Percentiles rank a stretch among this genome's conserved stretches.
Evolutionary conservation across 2,888 invertebrate species (phyloP).

Genomic region (Mythimna impura): DNA sequence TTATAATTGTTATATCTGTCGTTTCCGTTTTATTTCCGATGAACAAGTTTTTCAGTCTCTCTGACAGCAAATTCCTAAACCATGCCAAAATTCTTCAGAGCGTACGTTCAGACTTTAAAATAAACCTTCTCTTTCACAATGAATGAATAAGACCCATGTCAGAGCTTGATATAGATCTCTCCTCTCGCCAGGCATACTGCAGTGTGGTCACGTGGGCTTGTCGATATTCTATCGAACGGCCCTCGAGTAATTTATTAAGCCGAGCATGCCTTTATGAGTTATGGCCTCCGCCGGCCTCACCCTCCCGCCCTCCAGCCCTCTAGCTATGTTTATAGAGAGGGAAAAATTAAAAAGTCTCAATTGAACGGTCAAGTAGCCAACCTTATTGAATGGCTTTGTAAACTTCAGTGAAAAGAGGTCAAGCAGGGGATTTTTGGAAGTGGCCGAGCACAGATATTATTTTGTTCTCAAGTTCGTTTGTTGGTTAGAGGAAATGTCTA

Average conservation of each 20-base stretch:
- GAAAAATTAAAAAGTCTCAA: slow-evolving; percentile 64
- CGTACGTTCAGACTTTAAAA: neutral
- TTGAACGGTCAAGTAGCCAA: slow-evolving; percentile 42
- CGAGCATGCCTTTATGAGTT: slow-evolving; percentile 72
- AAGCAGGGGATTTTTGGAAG: neutral
- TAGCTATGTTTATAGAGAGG: slow-evolving; percentile 63
- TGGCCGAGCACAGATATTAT: neutral
- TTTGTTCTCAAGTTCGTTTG: neutral
- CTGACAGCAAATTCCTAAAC: neutral
- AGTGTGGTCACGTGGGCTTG: slow-evolving; percentile 72
- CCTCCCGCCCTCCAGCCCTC: slow-evolving; percentile 51
- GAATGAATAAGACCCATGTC: slow-evolving; percentile 34
- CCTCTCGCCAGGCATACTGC: slow-evolving; percentile 21
- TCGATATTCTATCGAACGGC: slow-evolving; percentile 77
- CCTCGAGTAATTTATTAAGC: slow-evolving; percentile 74
- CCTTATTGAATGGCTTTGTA: slow-evolving; percentile 39
- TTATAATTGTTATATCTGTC: no score
- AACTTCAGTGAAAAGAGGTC: slow-evolving; percentile 3
- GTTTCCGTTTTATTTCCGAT: no score
- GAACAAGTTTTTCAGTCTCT: no score
- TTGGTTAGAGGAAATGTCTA: neutral
- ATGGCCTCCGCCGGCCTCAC: slow-evolving; percentile 63
- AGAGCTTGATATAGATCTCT: slow-evolving; percentile 37
- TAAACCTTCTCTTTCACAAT: slow-evolving; percentile 16
- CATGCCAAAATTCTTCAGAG: neutral